Conservation (phyloP, 2,797 vertebrate species). For the Peromyscus nudipes region DNA sequence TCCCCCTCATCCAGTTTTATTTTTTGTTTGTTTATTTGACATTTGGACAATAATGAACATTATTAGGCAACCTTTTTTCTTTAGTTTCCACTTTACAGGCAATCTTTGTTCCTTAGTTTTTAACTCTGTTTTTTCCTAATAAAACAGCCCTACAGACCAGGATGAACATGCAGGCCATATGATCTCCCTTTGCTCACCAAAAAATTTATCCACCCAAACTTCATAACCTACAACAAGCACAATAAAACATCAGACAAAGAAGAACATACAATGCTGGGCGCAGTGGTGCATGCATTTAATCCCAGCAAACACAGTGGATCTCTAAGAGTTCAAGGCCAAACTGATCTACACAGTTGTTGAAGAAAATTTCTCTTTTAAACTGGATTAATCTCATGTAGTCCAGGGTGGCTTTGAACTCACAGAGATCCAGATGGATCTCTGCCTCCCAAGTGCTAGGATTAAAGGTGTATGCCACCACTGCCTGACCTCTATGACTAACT, state of each 20-base stretch:
- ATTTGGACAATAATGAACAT: neutral
- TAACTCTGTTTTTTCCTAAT: neutral
- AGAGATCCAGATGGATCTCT: too few relatives aligned
- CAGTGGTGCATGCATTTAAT: neutral
- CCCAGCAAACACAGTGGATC: neutral
- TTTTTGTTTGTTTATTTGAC: neutral
- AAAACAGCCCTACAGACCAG: neutral
- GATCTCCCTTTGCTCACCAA: neutral
- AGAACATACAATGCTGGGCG: neutral
- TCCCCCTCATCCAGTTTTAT: neutral
- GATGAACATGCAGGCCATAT: neutral
- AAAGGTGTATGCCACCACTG: too few relatives aligned
- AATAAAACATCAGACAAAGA: constrained; percentile 19
- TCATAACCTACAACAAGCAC: neutral
- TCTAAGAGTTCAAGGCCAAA: neutral
- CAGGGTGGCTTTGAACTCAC: too few relatives aligned
- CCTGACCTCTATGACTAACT: too few relatives aligned
- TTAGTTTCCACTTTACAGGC: neutral
- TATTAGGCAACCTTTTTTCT: neutral
- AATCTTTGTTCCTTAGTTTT: neutral
- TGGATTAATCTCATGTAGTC: too few relatives aligned
- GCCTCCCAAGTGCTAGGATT: too few relatives aligned
- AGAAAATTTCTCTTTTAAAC: too few relatives aligned
- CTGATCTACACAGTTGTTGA: neutral
- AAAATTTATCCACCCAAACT: neutral